Percentiles rank a stretch among this genome's conserved stretches.
Conservation (phyloP, 2,797 vertebrate genomes). For the Enteromius radiatus region DNA sequence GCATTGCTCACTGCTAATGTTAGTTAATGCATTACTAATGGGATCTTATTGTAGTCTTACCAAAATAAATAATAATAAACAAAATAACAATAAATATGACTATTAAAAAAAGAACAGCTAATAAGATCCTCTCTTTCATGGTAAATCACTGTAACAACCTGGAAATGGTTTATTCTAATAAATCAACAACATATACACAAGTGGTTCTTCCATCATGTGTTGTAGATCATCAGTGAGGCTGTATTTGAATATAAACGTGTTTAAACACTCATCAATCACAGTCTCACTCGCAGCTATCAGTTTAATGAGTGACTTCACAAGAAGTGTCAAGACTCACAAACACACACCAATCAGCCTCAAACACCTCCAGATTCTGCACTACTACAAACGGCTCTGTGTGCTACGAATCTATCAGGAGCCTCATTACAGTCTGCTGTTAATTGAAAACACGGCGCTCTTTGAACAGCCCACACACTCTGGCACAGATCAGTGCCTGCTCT, state of each 20-base stretch:
- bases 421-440: conserved; percentile 4
- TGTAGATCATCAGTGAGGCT: neutral
- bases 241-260: neutral
- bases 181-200: neutral
- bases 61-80: neutral
- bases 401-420: neutral
- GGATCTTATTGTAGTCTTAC: neutral
- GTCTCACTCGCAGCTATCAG: neutral
- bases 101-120: neutral
- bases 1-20: neutral
- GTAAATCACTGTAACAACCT: neutral
- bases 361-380: conserved; percentile 1
- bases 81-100: neutral
- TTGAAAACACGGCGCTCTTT: neutral
- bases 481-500: neutral
- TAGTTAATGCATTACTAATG: neutral
- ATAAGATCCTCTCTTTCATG: neutral
- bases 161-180: neutral
- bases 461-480: neutral
- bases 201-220: neutral
- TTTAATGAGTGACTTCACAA: neutral
- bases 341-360: neutral
- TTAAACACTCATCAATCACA: neutral
- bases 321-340: neutral
- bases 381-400: neutral